Base-by-base conservation (phyloP, 2,888 invertebrate genomes). In the Conistra vaccinii region DNA sequence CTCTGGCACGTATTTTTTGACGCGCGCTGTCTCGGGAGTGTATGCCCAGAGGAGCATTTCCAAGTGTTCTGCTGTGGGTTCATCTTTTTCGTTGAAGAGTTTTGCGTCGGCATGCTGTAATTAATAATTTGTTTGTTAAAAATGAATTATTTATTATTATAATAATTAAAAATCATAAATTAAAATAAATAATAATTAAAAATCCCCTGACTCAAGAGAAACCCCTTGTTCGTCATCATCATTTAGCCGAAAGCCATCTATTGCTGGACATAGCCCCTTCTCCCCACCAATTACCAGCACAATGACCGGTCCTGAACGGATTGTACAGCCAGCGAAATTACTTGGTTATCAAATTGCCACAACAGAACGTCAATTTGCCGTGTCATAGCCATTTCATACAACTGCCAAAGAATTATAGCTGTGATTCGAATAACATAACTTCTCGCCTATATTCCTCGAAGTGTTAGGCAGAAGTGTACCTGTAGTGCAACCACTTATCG, bases 21-120 rank as follows among this genome's bases (percentile, higher is more conserved):
- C 95, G 88, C 97, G 97, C 45, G 97, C 96, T 0, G 97, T 97
- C 80, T 98, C 98, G 0, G 98, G 97, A 65, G 98, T 98, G 89
- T 98, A 98, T 0, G 97, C 98, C 98, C 98, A 98, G 73, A 98
- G 95, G 62, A 98, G 97, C 89, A 98, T 93, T 85, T 97, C 95
- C 77, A 98, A 88, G 87, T 98, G 98, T 73, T 97, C 97, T 58
- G 97, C 95, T 0, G 97, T 97, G 0, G 98, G 98, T 63, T 97
- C 96, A 51, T 98, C 98, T 77, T 97, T 96, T 1, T 97, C 97
- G 45, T 97, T 96, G 92, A 97, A 97, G 1, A 98, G 93, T 87
- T 98, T 97, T 0, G 96, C 96, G 61, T 97, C 96, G 23, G 97
- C 97, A n/a, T 97, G 96, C 93, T 98, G 66, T 32, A 29, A 35